phyloP scores from a whole-genome alignment of 2,113 vertebrate species.

The Plecotus auritus region DNA sequence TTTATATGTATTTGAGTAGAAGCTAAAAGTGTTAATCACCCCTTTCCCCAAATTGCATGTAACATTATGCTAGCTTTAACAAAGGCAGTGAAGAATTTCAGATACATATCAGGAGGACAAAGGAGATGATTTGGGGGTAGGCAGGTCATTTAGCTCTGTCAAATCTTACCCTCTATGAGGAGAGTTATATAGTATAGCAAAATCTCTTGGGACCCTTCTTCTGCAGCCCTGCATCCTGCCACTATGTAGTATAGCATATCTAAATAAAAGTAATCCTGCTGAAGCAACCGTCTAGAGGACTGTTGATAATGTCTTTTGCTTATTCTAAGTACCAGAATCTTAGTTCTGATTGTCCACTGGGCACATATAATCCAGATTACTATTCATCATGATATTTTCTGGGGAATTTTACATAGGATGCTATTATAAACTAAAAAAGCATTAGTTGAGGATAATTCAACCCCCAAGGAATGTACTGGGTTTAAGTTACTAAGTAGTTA shows the following conservation, averaged over 20 bases:
- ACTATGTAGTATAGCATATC: not conserved
- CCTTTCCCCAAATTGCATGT: not conserved
- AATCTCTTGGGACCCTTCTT: not conserved
- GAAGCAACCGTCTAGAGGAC: not conserved
- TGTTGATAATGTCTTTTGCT: not conserved
- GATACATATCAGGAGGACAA: not conserved
- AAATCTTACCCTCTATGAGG: not conserved
- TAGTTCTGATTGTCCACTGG: not conserved
- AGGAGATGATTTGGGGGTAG: not conserved
- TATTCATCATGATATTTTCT: not conserved
- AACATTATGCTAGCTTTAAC: not conserved
- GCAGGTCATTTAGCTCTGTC: not conserved
- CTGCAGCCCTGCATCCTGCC: not conserved
- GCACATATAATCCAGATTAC: not conserved
- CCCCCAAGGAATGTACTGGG: not conserved
- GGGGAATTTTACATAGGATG: not conserved
- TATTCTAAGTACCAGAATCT: not conserved
- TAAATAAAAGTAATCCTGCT: not conserved
- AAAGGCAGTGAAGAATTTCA: not conserved
- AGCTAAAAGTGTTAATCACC: not conserved
- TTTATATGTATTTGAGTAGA: not conserved
- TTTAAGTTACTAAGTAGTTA: not conserved
- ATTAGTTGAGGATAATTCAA: not conserved
- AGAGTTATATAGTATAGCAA: not conserved
- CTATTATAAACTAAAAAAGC: not conserved